Percentiles rank a stretch among this genome's conserved stretches.
Evolutionary conservation across 2,113 vertebrate species (phyloP).

Genomic region (Eurypyga helias): DNA sequence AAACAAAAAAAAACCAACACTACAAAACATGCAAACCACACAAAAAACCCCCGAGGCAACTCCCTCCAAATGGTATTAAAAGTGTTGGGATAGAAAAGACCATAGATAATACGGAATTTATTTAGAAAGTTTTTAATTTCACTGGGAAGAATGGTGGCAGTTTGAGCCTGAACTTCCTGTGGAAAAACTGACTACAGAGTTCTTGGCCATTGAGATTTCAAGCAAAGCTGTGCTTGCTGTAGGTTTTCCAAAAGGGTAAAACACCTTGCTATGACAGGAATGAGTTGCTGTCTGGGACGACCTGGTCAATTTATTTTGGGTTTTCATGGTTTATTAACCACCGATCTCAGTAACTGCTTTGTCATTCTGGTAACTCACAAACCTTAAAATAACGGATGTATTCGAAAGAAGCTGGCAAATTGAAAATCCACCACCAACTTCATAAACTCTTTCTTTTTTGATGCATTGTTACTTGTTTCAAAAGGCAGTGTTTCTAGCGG

Average conservation of each 20-base stretch:
- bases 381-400: background rate
- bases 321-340: background rate
- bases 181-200: background rate
- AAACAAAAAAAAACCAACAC: background rate
- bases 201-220: background rate
- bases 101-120: background rate
- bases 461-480: background rate
- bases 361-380: background rate
- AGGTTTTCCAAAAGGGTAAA: background rate
- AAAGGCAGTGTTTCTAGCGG: background rate
- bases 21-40: background rate
- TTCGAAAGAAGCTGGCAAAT: background rate
- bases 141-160: background rate
- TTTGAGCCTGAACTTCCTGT: background rate
- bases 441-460: background rate
- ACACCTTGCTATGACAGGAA: background rate
- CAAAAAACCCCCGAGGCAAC: background rate
- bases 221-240: background rate
- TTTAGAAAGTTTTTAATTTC: background rate
- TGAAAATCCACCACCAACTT: background rate
- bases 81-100: background rate
- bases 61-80: accelerated
- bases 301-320: background rate
- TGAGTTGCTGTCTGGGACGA: background rate
- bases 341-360: background rate